Evolutionary conservation across 2,888 invertebrate species (phyloP).

Genomic region (Thymelicus acteon): DNA sequence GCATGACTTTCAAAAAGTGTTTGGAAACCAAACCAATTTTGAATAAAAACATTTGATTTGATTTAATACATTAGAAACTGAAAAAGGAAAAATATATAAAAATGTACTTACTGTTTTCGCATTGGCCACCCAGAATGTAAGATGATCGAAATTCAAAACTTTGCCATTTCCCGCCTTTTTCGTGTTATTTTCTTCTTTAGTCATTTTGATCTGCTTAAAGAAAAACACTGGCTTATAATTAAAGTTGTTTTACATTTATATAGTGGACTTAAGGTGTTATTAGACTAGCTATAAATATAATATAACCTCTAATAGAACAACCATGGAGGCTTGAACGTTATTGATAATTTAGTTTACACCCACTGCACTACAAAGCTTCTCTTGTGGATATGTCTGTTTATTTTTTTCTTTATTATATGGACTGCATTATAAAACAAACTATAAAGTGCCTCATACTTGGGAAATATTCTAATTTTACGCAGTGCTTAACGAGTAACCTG

Average conservation of each 20-base stretch:
- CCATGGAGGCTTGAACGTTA: background rate
- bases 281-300: background rate
- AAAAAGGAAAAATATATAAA: background rate
- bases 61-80: background rate
- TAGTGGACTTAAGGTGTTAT: background rate
- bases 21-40: too few species aligned
- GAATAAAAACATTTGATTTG: too few species aligned
- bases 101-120: conserved; percentile 68
- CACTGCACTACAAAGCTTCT: background rate
- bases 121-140: conserved; percentile 77
- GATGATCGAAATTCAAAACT: conserved; percentile 71
- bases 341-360: background rate
- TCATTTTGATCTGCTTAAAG: conserved; percentile 60
- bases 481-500: too few species aligned
- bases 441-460: too few species aligned
- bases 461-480: too few species aligned
- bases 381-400: background rate
- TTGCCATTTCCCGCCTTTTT: conserved; percentile 51
- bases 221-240: conserved; percentile 43
- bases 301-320: background rate
- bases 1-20: too few species aligned
- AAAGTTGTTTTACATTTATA: background rate
- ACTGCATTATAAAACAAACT: too few species aligned
- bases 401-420: too few species aligned
- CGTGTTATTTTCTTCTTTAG: conserved; percentile 41